Evolutionary conservation across 2,113 vertebrate species (phyloP), one percentile per base, ranked within the genome.

Genomic region (Equus przewalskii): DNA sequence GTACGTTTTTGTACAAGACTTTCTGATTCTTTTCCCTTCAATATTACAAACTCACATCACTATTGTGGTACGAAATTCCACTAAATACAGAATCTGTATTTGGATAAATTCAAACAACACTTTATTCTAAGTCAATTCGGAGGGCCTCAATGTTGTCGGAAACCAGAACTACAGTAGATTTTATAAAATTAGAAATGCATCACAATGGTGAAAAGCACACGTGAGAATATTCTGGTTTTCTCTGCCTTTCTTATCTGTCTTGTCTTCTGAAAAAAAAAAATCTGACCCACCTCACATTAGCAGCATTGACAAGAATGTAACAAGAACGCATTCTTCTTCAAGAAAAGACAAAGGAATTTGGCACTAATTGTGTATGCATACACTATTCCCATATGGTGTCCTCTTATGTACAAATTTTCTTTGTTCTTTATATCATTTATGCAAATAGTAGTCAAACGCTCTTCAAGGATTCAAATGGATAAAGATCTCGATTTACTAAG

Each of bases 221-320:
- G 30, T 33, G 22, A 84, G 36, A 36, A 65, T 70, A 51, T 11
- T 73, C 10, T n/a, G 12, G 21, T 64, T 89, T 94, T 79, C 76
- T 69, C 54, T 88, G n/a, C 30, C 44, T 41, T 85, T 84, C 56
- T 94, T 67, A 72, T 22, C 12, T 1, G 13, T 84, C 79, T 91
- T 92, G 90, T 87, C 91, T 95, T 36, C 51, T 41, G n/a, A 89
- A 19, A 96, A 96, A 97, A 97, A 60, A 86, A 88, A 92, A 94
- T 36, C 44, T 65, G 70, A 87, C 19, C 24, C 58, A 60, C 8
- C 26, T 94, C 69, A n/a, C n/a, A 58, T 15, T 44, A 44, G 58
- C 28, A 80, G 33, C 41, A n/a, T 2, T 84, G 95, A 84, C 86
- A 96, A 86, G 88, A 97, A 89, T 16, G 6, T 49, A 95, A 81